Percentiles rank a stretch among this genome's conserved stretches.
Evolutionary conservation across 2,888 invertebrate species (phyloP).

Genomic region (Polyploca ridens): DNA sequence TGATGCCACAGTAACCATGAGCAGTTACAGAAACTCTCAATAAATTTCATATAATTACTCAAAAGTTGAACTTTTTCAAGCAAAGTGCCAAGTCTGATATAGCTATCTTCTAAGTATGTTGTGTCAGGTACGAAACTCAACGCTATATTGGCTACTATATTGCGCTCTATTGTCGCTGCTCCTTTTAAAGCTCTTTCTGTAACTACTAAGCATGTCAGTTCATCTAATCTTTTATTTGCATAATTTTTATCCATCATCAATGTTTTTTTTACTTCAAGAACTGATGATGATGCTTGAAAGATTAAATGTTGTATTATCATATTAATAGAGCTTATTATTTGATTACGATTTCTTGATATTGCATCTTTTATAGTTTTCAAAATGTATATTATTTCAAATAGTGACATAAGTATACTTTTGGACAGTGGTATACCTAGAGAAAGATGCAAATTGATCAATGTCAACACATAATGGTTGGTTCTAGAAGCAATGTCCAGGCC

Average conservation of each 20-base stretch:
- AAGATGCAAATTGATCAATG: conserved; percentile 88
- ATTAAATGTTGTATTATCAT: conserved; percentile 92
- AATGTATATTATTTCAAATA: conserved; percentile 93
- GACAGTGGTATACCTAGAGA: conserved; percentile 90
- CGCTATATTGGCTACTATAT: conserved; percentile 87
- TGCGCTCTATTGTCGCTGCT: conserved; percentile 86
- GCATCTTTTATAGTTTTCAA: conserved; percentile 90
- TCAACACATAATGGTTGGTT: conserved; percentile 81
- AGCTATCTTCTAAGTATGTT: conserved; percentile 86
- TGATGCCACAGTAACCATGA: conserved; percentile 93
- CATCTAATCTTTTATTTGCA: conserved; percentile 87
- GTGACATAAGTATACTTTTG: conserved; percentile 88
- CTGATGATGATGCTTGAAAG: conserved; percentile 88
- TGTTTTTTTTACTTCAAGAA: conserved; percentile 88
- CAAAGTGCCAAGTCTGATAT: conserved; percentile 84
- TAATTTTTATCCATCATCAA: conserved; percentile 86
- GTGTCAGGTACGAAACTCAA: conserved; percentile 87
- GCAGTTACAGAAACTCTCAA: conserved; percentile 88
- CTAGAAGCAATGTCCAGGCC: conserved; percentile 89
- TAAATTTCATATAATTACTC: conserved; percentile 82
- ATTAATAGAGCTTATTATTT: conserved; percentile 89
- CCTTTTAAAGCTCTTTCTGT: conserved; percentile 88
- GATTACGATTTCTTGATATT: conserved; percentile 87
- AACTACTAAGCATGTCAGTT: conserved; percentile 89
- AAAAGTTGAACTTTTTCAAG: conserved; percentile 87